Base-by-base conservation (phyloP, 2,888 invertebrate genomes). In the Autographa gamma region DNA sequence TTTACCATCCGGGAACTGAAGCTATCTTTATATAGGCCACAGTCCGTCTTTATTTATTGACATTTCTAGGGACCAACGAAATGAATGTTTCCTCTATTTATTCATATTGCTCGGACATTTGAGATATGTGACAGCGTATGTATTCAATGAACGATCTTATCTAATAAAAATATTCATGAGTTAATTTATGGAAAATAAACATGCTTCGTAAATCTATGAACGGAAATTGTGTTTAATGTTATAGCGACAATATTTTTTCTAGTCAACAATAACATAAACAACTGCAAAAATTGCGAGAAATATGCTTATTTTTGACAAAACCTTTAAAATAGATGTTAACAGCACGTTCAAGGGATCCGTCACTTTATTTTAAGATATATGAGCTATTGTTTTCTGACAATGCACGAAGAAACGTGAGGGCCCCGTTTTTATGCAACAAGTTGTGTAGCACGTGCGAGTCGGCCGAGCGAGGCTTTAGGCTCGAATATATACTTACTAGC, bases 351-450 rank as follows among this genome's bases (percentile, higher is more conserved):
- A 52, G 68, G 73, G 67, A 75, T 69, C 62, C 63, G 69, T 70
- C 64, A 79, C 67, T 74, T 73, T 78, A 81, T 82, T 82, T 73
- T 56, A 83, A 83, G 83, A 83, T 84, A 80, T 81, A 87, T 83
- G 80, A 75, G 63, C 80, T 77, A 87, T 90, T 90, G 85, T 89
- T 87, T 83, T 81, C 82, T 74, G 82, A 87, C 88, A 89, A 86
- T 86, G 78, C 76, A 76, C 69, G 73, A 77, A 74, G 77, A 82
- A 79, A 75, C 76, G 74, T 79, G 78, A 76, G 81, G 80, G 79
- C 70, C 70, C 68, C 76, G 72, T 72, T 78, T 82, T 84, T 79
- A 73, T 70, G 82, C 80, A 82, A 82, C 83, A 84, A 83, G 82
- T 82, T 76, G 60, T 52, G 61, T 61, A 73, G 74, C 83, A 84